These are phyloP conservation scores for Drosophila silvestris DNA, from an alignment of 2,888 invertebrate species.

Conservation along the genomic window DNA sequence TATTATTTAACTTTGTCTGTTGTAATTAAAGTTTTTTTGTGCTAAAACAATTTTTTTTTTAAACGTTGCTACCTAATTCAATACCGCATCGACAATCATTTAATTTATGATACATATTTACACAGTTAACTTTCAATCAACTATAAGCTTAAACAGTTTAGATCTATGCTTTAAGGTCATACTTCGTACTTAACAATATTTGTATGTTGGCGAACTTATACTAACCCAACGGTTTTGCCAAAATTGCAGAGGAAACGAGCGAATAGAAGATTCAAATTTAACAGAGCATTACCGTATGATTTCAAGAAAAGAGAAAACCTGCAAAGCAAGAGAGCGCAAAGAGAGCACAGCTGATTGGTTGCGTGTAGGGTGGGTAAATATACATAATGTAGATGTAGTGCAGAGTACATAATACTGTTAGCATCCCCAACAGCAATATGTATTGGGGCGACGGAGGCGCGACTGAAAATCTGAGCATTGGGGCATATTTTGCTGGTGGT, in stretches of 20 bases:
- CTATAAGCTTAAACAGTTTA: not conserved
- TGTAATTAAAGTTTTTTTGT: not conserved
- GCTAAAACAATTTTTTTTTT: not conserved
- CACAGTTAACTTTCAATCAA: not conserved
- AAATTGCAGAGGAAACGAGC: slow-evolving; percentile 5
- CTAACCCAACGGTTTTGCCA: not conserved
- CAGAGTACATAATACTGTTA: slow-evolving; percentile 61
- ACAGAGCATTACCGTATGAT: not conserved
- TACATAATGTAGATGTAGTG: slow-evolving; percentile 21
- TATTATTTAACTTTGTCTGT: not conserved
- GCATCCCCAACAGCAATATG: slow-evolving; percentile 83
- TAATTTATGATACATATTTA: not conserved
- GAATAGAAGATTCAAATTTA: slow-evolving; percentile 8
- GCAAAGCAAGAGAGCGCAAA: slow-evolving; percentile 49
- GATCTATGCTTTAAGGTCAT: not conserved
- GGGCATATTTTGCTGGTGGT: slow-evolving; percentile 29
- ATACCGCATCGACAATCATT: not conserved
- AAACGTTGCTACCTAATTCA: not conserved
- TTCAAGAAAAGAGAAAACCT: slow-evolving; percentile 34
- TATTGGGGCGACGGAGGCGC: slow-evolving; percentile 68
- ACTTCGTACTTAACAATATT: not conserved
- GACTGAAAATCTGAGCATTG: slow-evolving; percentile 31
- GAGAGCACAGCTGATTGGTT: slow-evolving; percentile 57
- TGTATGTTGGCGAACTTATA: not conserved
- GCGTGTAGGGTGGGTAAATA: slow-evolving; percentile 46